Percentiles rank a stretch among this genome's conserved stretches.
These are phyloP conservation scores for Carcina quercana DNA, from an alignment of 2,888 invertebrate genomes.

Conservation along the genomic window DNA sequence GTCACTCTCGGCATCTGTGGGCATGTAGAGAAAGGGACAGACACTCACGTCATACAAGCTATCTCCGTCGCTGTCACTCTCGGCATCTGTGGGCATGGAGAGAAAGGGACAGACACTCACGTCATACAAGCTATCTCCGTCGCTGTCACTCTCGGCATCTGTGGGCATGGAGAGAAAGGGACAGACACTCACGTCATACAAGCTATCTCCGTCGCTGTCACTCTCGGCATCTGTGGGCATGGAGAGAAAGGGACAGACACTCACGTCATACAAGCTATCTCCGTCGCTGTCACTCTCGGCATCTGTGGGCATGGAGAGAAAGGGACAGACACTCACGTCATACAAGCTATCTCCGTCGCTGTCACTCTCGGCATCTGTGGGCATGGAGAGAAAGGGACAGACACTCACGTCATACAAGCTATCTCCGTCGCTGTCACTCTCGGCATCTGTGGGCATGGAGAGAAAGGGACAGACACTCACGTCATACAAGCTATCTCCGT, in stretches of 20 bases:
- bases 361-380: no score
- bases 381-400: no score
- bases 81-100: no score
- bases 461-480: background rate
- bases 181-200: constrained; percentile 1
- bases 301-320: no score
- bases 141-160: background rate
- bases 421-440: background rate
- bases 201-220: background rate
- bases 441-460: no score
- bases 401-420: constrained; percentile 2
- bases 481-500: constrained; percentile 2
- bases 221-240: no score
- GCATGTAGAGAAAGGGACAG: no score
- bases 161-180: no score
- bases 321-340: constrained; percentile 1
- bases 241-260: no score
- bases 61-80: background rate
- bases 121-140: constrained; percentile 2
- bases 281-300: background rate
- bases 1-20: no score
- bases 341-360: constrained; percentile 1
- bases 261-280: constrained; percentile 3
- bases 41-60: constrained; percentile 2
- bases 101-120: background rate